A percentile compares a stretch with the other conserved stretches of the same genome.
Evolutionary conservation across 1,140 invertebrate genomes (phyloP).

Genomic region (Macrotrachela quadricornifera): DNA sequence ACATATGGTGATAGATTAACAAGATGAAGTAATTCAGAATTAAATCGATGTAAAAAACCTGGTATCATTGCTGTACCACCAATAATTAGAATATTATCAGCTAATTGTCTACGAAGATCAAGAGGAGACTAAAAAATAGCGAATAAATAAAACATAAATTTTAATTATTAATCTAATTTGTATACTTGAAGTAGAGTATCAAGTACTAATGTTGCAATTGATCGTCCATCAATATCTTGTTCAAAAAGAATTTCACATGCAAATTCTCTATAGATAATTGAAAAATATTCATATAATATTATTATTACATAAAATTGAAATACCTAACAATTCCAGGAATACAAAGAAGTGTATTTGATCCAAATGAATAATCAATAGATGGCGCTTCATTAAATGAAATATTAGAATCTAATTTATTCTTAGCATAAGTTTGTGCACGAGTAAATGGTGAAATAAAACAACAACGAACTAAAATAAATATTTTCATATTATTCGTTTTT

Average conservation of each 20-base stretch:
- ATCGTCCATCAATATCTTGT: conserved; percentile 56
- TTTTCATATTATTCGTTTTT: too few species aligned
- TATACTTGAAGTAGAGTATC: conserved; percentile 46
- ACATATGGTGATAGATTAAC: conserved; percentile 40
- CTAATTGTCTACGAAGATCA: conserved; percentile 46
- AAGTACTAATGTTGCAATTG: conserved; percentile 57
- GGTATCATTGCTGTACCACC: conserved; percentile 59
- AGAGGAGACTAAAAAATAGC: conserved; percentile 48
- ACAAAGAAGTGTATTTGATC: neutral
- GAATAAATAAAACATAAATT: too few species aligned
- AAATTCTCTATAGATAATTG: too few species aligned
- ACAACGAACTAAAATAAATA: conserved; percentile 33
- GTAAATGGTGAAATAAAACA: conserved; percentile 60
- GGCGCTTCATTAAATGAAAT: neutral
- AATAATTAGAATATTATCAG: conserved; percentile 57
- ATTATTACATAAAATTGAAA: too few species aligned
- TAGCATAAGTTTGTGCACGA: conserved; percentile 33
- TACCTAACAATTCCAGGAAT: conserved; percentile 13
- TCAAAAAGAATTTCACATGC: conserved; percentile 62
- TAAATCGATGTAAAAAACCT: conserved; percentile 51
- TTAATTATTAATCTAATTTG: too few species aligned
- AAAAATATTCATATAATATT: too few species aligned
- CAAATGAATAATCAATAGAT: neutral
- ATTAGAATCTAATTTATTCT: conserved; percentile 2
- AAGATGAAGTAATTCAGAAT: conserved; percentile 47